phyloP scores from a whole-genome alignment of 2,797 vertebrate genomes.

The Trichosurus vulpecula region DNA sequence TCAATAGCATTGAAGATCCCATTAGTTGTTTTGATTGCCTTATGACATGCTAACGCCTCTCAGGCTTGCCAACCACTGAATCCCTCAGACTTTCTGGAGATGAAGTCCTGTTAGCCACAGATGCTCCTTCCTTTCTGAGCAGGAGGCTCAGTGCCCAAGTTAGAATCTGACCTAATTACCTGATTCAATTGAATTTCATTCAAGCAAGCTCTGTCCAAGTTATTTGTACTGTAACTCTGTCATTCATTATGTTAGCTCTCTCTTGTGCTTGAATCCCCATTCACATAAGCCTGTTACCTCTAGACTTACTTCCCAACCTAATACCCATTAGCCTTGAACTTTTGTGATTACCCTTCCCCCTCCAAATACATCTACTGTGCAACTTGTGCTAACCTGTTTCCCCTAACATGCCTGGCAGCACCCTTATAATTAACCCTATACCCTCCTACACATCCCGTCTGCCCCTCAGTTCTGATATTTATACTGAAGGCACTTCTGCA shows the following conservation, averaged over 20 bases:
- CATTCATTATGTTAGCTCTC: neutral
- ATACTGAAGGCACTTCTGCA: neutral
- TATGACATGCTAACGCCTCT: neutral
- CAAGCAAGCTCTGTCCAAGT: neutral
- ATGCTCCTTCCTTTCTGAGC: neutral
- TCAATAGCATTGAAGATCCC: neutral
- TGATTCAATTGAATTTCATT: neutral
- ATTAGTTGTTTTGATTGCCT: neutral
- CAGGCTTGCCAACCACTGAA: neutral
- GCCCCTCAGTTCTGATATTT: neutral
- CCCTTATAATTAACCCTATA: neutral
- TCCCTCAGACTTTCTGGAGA: neutral
- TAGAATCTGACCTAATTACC: neutral
- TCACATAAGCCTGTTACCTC: neutral
- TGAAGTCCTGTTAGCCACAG: neutral
- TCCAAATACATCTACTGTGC: neutral
- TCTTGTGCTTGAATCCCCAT: neutral
- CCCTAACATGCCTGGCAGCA: neutral
- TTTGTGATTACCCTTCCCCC: neutral
- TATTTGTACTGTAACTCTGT: neutral
- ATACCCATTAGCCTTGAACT: neutral
- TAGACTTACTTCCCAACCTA: neutral
- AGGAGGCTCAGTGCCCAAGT: neutral
- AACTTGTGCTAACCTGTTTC: neutral
- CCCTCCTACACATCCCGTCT: neutral